Evolutionary conservation across 2,113 vertebrate genomes (phyloP).

Genomic region (Aythya baeri): DNA sequence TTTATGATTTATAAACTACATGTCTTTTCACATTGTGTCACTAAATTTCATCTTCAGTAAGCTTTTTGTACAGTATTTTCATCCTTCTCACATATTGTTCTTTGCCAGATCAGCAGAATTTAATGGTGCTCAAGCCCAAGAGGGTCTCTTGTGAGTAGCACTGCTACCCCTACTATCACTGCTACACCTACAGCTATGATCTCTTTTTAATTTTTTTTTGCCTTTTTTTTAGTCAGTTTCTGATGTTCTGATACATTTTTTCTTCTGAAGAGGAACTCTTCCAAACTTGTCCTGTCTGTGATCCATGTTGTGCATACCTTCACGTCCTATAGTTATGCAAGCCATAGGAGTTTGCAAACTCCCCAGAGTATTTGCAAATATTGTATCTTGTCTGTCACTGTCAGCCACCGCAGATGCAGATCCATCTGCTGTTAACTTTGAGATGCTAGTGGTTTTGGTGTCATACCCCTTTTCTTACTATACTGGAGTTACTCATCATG

Average conservation of each 20-base stretch:
- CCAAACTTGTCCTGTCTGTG: neutral
- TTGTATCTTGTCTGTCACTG: neutral
- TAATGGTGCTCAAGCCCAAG: neutral
- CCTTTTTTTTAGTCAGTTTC: neutral
- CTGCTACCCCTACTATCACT: neutral
- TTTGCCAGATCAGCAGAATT: neutral
- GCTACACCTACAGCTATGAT: no score
- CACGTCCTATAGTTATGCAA: neutral
- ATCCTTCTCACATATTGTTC: neutral
- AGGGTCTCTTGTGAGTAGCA: neutral
- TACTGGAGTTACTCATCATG: neutral
- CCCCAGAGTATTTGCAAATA: no score
- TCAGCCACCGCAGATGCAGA: neutral
- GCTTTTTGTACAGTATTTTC: neutral
- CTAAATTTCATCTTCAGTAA: neutral
- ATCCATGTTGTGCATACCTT: neutral
- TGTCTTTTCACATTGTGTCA: neutral
- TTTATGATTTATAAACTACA: neutral
- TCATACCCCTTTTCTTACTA: neutral
- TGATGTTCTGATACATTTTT: neutral
- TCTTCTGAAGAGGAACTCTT: neutral
- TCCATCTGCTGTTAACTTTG: neutral
- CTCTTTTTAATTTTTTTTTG: no score
- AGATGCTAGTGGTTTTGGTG: neutral
- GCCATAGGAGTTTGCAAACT: neutral